These are phyloP conservation scores for Schizopygopsis malacanthus DNA, from an alignment of 2,797 vertebrate genomes.

Conservation along the genomic window DNA sequence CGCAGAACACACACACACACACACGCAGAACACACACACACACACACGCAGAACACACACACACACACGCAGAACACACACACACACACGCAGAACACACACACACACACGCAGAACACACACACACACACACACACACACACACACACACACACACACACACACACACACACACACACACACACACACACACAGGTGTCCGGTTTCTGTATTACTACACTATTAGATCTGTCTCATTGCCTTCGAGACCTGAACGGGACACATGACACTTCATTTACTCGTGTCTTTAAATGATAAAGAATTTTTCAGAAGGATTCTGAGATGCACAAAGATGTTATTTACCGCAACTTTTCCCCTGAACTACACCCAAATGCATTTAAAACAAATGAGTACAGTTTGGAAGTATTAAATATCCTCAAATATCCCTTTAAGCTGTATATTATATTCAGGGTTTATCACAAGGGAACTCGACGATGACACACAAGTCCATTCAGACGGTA, in stretches of 20 bases:
- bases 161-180: not conserved
- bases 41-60: not conserved
- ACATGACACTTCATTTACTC: not conserved
- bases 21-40: not conserved
- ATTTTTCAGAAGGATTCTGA: not conserved
- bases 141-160: not conserved
- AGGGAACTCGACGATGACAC: not conserved
- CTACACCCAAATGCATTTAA: not conserved
- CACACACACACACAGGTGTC: not conserved
- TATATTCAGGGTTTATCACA: not conserved
- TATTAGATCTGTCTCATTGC: constrained; percentile 27
- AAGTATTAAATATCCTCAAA: not conserved
- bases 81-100: too few relatives aligned
- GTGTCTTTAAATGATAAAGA: not conserved
- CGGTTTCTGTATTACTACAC: constrained; percentile 30
- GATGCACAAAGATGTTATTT: not conserved
- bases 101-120: not conserved
- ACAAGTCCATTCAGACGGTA: constrained; percentile 11
- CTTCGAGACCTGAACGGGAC: not conserved
- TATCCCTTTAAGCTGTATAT: not conserved
- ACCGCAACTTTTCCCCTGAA: not conserved
- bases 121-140: not conserved
- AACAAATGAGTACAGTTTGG: not conserved
- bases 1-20: not conserved
- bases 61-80: not conserved